Evolutionary conservation across 2,888 invertebrate genomes (phyloP).

Genomic region (Palloptera scutellata): DNA sequence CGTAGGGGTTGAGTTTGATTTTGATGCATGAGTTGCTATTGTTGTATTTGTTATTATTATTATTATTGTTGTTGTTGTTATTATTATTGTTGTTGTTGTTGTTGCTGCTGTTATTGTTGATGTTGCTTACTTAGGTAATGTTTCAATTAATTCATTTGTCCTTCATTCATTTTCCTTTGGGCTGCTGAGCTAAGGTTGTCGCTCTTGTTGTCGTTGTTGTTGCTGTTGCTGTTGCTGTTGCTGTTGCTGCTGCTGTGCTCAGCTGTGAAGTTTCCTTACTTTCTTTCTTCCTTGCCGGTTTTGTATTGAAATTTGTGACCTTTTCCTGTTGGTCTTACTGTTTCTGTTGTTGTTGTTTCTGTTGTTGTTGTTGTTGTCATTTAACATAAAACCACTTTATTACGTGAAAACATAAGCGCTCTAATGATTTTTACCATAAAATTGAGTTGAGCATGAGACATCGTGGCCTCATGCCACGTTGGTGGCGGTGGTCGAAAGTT

Average conservation of each 20-base stretch:
- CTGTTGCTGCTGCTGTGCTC: background rate
- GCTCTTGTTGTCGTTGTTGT: too few relatives aligned
- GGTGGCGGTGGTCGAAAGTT: too few relatives aligned
- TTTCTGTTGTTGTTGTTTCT: conserved; percentile 17
- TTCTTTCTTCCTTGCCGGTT: background rate
- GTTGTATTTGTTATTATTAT: conserved; percentile 8
- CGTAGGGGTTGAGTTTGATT: too few relatives aligned
- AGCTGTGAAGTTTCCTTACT: background rate
- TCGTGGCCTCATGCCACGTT: too few relatives aligned
- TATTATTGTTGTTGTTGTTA: conserved; percentile 10
- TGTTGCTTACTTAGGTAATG: conserved; percentile 22
- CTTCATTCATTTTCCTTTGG: conserved; percentile 13
- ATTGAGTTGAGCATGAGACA: background rate
- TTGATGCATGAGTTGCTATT: too few relatives aligned
- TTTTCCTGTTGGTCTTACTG: background rate
- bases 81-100: conserved; percentile 16
- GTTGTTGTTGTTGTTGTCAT: conserved; percentile 19
- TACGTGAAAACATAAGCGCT: conserved; percentile 47
- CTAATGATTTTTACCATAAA: conserved; percentile 40
- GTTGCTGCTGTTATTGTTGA: conserved; percentile 18
- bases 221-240: too few relatives aligned
- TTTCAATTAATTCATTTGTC: conserved; percentile 37
- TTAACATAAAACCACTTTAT: conserved; percentile 42
- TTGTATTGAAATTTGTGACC: too few relatives aligned
- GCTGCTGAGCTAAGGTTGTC: background rate